Evolutionary conservation across 1,140 invertebrate species (phyloP), one percentile per base, ranked within the genome.

Genomic region (Drosophila sproati): DNA sequence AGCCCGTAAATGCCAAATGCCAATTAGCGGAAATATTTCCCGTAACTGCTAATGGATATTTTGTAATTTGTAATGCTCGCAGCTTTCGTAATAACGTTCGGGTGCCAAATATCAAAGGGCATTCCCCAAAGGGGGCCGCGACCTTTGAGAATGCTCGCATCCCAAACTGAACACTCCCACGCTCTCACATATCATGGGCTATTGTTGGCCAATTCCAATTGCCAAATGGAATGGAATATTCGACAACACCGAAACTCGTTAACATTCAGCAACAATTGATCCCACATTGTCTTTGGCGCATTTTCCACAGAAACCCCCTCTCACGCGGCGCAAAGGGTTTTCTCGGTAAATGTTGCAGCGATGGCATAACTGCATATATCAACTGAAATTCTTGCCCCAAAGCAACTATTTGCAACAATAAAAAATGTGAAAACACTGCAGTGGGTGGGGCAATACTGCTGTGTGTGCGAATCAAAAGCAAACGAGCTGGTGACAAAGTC

Each of bases 1-100:
- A 20, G 20, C 20, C 20, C 20, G 20, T 20, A 64, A 57, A 67
- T 82, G 79, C 75, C 80, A 81, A 86, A 78, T 85, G 70, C 78
- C 82, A 86, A 86, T 86, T 86, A 86, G 82, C 68, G 76, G 51
- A 87, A 87, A 86, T 87, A 87, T 86, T 86, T 86, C 75, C 60
- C 50, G 63, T 61, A 56, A 29, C 74, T 45, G 69, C 78, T 85
- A 86, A 86, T 86, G 82, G 78, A 87, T 78, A 82, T 78, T 78
- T 20, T 20, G 20, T 20, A 78, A 86, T 85, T 81, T 71, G 78
- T 75, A 81, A 71, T 63, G 66, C 47, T 60, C 31, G 28, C 37
- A 52, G 35, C 39, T 41, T 35, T 43, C 48, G 57, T 10, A 41
- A 10, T 2, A 10, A 6, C 3, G 6, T 43, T 43, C 10, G 34